These are phyloP conservation scores for Ectemnius cavifrons DNA, from an alignment of 2,888 invertebrate species.

Conservation along the genomic window DNA sequence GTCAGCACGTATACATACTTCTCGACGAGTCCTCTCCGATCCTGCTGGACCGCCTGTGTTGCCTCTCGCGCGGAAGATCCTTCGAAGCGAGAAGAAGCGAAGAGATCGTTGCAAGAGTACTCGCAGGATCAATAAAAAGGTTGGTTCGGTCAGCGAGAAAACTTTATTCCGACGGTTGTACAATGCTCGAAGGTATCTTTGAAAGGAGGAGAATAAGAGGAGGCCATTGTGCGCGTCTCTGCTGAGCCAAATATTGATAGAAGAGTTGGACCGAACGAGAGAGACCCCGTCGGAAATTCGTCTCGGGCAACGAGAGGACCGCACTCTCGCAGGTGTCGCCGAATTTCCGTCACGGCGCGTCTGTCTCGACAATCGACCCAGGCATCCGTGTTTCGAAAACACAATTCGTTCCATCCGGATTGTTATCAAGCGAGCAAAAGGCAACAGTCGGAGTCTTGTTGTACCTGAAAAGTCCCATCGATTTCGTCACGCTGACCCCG, in stretches of 20 bases:
- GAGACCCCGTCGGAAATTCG: neutral
- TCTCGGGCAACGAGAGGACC: too few relatives aligned
- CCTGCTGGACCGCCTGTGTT: neutral
- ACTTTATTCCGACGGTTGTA: neutral
- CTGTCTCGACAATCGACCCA: constrained; percentile 54
- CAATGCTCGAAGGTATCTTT: neutral
- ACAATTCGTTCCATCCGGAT: constrained; percentile 73
- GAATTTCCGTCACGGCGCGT: constrained; percentile 52
- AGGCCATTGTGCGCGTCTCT: too few relatives aligned
- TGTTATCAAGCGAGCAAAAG: constrained; percentile 64
- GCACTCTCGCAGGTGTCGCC: constrained; percentile 53
- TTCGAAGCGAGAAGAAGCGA: neutral
- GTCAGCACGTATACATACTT: neutral
- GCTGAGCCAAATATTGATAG: neutral
- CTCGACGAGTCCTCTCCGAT: neutral
- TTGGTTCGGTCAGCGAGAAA: neutral
- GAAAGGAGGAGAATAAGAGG: neutral
- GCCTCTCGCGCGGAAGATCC: neutral
- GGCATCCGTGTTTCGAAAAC: constrained; percentile 72
- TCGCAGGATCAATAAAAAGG: neutral
- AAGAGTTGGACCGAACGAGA: neutral
- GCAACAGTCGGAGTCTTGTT: constrained; percentile 5
- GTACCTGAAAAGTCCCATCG: constrained; percentile 45
- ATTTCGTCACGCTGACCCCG: constrained; percentile 59
- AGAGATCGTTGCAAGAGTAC: too few relatives aligned